A percentile compares a stretch with the other conserved stretches of the same genome.
Evolutionary conservation across 2,888 invertebrate genomes (phyloP).

Genomic region (Agrilus cyanescens): DNA sequence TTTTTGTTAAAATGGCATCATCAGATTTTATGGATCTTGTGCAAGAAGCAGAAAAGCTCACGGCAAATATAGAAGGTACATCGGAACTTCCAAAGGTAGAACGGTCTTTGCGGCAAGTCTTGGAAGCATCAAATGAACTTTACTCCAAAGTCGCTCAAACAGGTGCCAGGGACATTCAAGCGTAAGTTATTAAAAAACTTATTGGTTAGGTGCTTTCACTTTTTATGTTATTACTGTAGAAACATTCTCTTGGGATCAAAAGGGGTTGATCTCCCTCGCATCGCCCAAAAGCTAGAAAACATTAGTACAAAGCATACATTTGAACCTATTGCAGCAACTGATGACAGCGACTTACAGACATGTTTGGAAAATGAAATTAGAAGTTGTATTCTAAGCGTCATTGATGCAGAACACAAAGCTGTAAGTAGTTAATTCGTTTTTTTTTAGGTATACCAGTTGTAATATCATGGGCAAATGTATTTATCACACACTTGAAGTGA

Average conservation of each 20-base stretch:
- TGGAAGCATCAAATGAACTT: conserved; percentile 82
- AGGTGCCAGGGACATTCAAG: conserved; percentile 82
- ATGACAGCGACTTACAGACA: conserved; percentile 82
- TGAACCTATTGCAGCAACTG: conserved; percentile 80
- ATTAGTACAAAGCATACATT: conserved; percentile 78
- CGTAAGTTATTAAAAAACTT: conserved; percentile 46
- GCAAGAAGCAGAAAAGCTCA: conserved; percentile 84
- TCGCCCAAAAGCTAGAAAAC: conserved; percentile 81
- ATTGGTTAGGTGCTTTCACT: neutral
- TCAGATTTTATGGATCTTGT: conserved; percentile 75
- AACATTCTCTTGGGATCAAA: conserved; percentile 82
- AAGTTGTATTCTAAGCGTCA: conserved; percentile 82
- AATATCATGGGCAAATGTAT: too few species aligned
- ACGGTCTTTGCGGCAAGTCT: conserved; percentile 78
- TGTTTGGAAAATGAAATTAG: conserved; percentile 88
- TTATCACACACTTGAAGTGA: too few species aligned
- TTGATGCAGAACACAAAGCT: conserved; percentile 79
- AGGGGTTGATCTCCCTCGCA: conserved; percentile 88
- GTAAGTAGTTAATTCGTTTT: conserved; percentile 39
- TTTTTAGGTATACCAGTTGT: too few species aligned
- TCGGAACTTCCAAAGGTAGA: conserved; percentile 78
- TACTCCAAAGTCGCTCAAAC: conserved; percentile 78
- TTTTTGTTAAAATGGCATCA: conserved; percentile 13
- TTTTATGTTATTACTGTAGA: conserved; percentile 37
- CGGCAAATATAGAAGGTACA: conserved; percentile 76